Conservation (phyloP, 2,888 invertebrate genomes). For the Eupithecia pulchellata region DNA sequence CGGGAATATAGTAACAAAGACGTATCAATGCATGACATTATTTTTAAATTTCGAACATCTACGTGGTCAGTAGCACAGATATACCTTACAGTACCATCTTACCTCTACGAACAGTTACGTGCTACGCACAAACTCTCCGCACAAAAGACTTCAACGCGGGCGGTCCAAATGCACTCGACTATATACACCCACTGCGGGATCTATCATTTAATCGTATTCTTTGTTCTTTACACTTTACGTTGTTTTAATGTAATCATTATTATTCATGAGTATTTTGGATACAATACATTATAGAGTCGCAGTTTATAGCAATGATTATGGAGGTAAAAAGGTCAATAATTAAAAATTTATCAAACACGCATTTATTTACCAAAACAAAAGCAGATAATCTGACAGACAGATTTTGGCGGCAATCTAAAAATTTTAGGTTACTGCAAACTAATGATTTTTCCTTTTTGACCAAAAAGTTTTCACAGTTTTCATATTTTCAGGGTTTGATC, state of each 20-base stretch:
- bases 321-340: background rate
- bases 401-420: too few relatives aligned
- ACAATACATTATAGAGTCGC: background rate
- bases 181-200: slow-evolving; percentile 36
- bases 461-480: too few relatives aligned
- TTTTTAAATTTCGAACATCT: background rate
- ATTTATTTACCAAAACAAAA: too few relatives aligned
- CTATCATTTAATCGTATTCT: slow-evolving; percentile 30
- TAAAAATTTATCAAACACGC: too few relatives aligned
- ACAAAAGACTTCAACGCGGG: slow-evolving; percentile 80
- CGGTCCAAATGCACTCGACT: slow-evolving; percentile 46
- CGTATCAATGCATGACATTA: too few relatives aligned
- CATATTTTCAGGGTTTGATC: too few relatives aligned
- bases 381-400: too few relatives aligned
- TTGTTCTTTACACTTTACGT: slow-evolving; percentile 11
- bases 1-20: too few relatives aligned
- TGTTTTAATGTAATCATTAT: background rate
- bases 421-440: too few relatives aligned
- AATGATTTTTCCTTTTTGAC: too few relatives aligned
- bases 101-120: slow-evolving; percentile 22
- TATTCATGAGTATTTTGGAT: background rate
- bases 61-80: background rate
- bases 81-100: background rate
- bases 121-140: slow-evolving; percentile 44
- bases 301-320: background rate